Evolutionary conservation across 2,888 invertebrate species (phyloP).

Genomic region (Apamea sordens): DNA sequence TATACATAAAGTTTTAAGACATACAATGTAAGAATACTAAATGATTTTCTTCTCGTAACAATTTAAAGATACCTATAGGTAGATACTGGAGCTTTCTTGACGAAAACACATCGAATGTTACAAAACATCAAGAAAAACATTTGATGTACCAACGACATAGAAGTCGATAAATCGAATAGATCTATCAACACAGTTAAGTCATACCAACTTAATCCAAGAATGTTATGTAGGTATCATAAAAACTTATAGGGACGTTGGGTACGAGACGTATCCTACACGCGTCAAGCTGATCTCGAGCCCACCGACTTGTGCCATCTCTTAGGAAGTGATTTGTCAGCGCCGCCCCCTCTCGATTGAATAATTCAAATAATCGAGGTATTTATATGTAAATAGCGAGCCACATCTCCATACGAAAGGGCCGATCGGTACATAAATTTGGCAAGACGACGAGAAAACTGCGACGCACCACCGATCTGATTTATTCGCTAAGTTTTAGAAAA

Average conservation of each 20-base stretch:
- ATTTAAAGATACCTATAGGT: constrained; percentile 4
- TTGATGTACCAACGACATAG: constrained; percentile 51
- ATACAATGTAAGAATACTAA: constrained; percentile 17
- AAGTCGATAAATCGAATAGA: constrained; percentile 65
- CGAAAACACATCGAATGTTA: constrained; percentile 52
- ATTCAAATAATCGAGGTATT: constrained; percentile 91
- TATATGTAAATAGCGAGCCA: constrained; percentile 90
- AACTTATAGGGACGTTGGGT: constrained; percentile 71
- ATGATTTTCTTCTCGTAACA: constrained; percentile 10
- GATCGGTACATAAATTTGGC: constrained; percentile 91
- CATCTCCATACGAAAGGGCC: constrained; percentile 91
- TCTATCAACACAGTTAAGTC: constrained; percentile 63
- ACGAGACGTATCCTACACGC: constrained; percentile 77
- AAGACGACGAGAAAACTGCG: constrained; percentile 90
- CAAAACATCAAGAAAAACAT: constrained; percentile 63
- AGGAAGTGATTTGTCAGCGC: constrained; percentile 90
- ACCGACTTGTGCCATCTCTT: constrained; percentile 88
- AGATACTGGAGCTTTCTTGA: constrained; percentile 16
- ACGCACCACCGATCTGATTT: constrained; percentile 90
- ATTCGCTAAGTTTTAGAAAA: constrained; percentile 89
- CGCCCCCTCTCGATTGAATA: constrained; percentile 91
- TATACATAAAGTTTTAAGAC: constrained; percentile 7
- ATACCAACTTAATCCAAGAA: constrained; percentile 66
- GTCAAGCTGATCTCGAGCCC: constrained; percentile 84
- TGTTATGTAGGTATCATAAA: constrained; percentile 72